These are phyloP conservation scores for Mizuhopecten yessoensis DNA, from an alignment of 1,140 invertebrate genomes.

Conservation along the genomic window DNA sequence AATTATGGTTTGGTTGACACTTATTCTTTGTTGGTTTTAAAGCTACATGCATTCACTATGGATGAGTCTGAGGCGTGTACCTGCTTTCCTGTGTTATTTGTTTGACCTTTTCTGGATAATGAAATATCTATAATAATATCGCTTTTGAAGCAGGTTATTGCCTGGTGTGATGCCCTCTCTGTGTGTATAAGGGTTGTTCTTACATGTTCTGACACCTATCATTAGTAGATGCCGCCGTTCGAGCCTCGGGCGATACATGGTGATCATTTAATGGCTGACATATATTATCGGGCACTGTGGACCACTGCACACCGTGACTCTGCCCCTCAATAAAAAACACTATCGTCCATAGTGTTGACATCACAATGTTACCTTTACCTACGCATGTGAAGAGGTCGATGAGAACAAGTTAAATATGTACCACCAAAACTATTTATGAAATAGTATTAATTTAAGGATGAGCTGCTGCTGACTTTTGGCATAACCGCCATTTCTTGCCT, in stretches of 20 bases:
- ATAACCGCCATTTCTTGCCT: too few relatives aligned
- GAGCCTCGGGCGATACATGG: neutral
- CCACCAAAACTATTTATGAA: too few relatives aligned
- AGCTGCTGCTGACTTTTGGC: too few relatives aligned
- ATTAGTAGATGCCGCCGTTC: constrained; percentile 5
- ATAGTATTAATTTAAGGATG: too few relatives aligned
- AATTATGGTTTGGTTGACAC: too few relatives aligned
- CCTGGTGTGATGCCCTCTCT: neutral
- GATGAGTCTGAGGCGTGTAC: neutral
- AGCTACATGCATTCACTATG: too few relatives aligned
- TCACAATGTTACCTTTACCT: neutral
- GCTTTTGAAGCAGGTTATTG: neutral
- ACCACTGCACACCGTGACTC: neutral
- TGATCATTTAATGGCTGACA: constrained; percentile 22
- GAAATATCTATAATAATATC: neutral
- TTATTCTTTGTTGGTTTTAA: too few relatives aligned
- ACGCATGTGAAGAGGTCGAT: neutral
- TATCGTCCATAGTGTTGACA: neutral
- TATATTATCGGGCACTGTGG: neutral
- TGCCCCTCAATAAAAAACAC: neutral
- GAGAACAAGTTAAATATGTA: too few relatives aligned
- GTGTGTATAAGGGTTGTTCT: neutral
- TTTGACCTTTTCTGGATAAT: neutral
- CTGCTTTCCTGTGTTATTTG: too few relatives aligned
- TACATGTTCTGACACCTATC: constrained; percentile 6